Evolutionary conservation across 2,113 vertebrate species (phyloP).

Genomic region (Chrysochloris asiatica): DNA sequence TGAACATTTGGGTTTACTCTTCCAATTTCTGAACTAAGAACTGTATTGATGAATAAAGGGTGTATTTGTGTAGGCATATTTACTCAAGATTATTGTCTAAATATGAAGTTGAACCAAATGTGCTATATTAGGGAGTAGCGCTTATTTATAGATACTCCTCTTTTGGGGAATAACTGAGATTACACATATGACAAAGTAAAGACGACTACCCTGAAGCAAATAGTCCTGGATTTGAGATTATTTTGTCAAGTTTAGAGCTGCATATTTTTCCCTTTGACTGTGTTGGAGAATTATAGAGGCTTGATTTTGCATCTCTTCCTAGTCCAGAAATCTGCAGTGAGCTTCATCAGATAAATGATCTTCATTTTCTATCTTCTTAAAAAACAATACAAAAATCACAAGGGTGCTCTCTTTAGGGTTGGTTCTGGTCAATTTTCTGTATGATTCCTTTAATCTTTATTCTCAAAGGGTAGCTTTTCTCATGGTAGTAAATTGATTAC

Average conservation of each 20-base stretch:
- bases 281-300: background rate
- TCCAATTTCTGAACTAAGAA: background rate
- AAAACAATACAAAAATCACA: background rate
- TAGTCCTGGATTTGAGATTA: background rate
- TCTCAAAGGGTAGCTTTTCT: background rate
- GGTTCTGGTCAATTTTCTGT: background rate
- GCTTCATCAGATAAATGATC: background rate
- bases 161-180: background rate
- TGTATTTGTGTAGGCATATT: background rate
- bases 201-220: background rate
- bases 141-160: background rate
- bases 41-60: background rate
- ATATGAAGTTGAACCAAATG: background rate
- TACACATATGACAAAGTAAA: background rate
- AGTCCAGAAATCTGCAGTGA: background rate
- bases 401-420: background rate
- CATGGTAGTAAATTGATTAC: background rate
- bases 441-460: background rate
- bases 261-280: background rate
- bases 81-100: background rate
- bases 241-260: background rate
- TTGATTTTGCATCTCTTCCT: background rate
- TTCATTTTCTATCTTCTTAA: background rate
- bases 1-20: too few relatives aligned
- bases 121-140: background rate